Conservation (phyloP, 2,888 invertebrate genomes). For the Eristalis intricaria region DNA sequence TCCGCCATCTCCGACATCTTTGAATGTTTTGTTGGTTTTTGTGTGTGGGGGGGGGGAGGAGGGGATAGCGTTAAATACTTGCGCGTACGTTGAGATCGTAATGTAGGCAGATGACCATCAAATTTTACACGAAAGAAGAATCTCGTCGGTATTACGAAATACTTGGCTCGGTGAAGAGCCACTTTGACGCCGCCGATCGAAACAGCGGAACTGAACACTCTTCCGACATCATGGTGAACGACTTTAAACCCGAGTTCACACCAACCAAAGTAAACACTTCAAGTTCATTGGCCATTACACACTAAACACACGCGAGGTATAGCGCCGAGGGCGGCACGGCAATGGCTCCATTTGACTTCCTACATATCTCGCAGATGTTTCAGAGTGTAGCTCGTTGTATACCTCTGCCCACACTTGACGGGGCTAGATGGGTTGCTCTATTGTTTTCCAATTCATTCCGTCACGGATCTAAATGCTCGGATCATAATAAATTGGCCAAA, state of each 20-base stretch:
- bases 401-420: constrained; percentile 25
- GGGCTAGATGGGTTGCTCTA: constrained; percentile 10
- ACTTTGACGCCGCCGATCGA: neutral
- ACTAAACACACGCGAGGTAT: neutral
- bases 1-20: constrained; percentile 11
- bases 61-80: neutral
- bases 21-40: neutral
- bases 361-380: constrained; percentile 11
- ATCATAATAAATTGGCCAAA: constrained; percentile 54
- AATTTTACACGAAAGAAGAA: neutral
- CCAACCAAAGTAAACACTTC: constrained; percentile 27
- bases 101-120: neutral
- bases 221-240: constrained; percentile 34
- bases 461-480: constrained; percentile 61
- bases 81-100: neutral
- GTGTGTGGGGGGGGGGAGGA: neutral
- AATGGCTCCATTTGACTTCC: constrained; percentile 15
- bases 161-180: neutral
- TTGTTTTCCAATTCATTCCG: constrained; percentile 52
- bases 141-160: neutral
- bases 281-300: constrained; percentile 46
- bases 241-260: constrained; percentile 22
- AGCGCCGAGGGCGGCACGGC: constrained; percentile 10
- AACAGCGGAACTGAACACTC: constrained; percentile 34
- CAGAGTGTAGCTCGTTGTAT: constrained; percentile 6